Evolutionary conservation across 2,113 vertebrate genomes (phyloP), one percentile per base, ranked within the genome.

Genomic region (Vimba vimba): DNA sequence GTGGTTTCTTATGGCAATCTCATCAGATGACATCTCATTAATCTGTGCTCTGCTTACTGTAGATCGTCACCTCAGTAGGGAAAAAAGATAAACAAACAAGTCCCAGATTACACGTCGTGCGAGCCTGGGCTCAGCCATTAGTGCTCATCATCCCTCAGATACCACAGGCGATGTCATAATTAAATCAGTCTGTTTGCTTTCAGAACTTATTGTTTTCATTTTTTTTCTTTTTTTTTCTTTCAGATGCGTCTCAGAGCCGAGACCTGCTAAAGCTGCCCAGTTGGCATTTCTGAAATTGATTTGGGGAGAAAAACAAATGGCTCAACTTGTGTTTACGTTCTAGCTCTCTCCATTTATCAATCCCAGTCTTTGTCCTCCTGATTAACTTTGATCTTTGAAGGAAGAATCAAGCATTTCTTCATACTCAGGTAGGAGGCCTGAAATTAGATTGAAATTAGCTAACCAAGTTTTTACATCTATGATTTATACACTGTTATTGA

Each of bases 301-400:
- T 84, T 64, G 36, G 68, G 6, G 60, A 33, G 50, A 33, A 50
- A 84, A 82, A 91, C 87, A 93, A 92, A 92, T 86, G 86, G 90
- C 87, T 89, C 68, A 89, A 91, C 89, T 83, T 87, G 87, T 90
- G 90, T 89, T 93, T 91, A 90, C 85, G 81, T 89, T 90, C 47
- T 21, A 25, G 39, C 78, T 27, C n/a, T 47, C 85, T 89, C 62
- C 82, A 85, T 89, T 90, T 89, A 91, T 90, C 88, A 91, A 92
- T 86, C 47, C 43, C 60, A 87, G 89, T 89, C 89, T 69, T 88
- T 91, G 77, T 75, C 55, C 13, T 76, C 30, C 57, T 85, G 64
- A 79, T 82, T 82, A 87, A 68, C 64, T 85, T 83, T 82, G 62
- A 60, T 78, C 82, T 81, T 73, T 82, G 59, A 86, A 62, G 83